These are phyloP conservation scores for Drosophila glabriapex DNA, from an alignment of 2,888 invertebrate genomes.

Conservation along the genomic window DNA sequence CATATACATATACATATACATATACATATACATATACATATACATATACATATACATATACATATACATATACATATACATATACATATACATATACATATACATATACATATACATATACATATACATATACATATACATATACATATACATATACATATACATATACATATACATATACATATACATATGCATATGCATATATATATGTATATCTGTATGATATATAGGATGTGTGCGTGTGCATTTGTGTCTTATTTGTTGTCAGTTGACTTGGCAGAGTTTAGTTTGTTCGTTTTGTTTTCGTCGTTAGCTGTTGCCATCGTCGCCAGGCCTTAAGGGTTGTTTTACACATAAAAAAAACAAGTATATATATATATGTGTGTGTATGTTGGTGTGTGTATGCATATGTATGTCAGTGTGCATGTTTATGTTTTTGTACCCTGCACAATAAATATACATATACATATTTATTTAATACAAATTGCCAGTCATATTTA, in stretches of 20 bases:
- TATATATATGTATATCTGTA: neutral
- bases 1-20: too few species aligned
- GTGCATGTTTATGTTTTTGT: constrained; percentile 16
- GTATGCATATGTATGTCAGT: constrained; percentile 1
- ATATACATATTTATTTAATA: neutral
- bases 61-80: too few species aligned
- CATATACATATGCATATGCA: neutral
- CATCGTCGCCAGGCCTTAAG: constrained; percentile 59
- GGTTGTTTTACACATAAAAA: constrained; percentile 51
- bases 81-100: too few species aligned
- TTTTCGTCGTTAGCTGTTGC: constrained; percentile 59
- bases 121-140: neutral
- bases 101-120: too few species aligned
- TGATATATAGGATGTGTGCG: neutral
- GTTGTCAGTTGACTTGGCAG: constrained; percentile 41
- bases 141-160: neutral
- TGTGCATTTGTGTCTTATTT: constrained; percentile 40
- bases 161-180: neutral
- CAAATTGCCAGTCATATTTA: neutral
- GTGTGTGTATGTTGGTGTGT: constrained; percentile 4
- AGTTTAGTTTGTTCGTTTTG: constrained; percentile 37
- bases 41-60: too few species aligned
- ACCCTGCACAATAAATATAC: neutral
- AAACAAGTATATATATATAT: constrained; percentile 2
- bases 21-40: too few species aligned